A percentile compares a stretch with the other conserved stretches of the same genome.
Conservation (phyloP, 2,113 vertebrate genomes). For the Thalassoma bifasciatum region DNA sequence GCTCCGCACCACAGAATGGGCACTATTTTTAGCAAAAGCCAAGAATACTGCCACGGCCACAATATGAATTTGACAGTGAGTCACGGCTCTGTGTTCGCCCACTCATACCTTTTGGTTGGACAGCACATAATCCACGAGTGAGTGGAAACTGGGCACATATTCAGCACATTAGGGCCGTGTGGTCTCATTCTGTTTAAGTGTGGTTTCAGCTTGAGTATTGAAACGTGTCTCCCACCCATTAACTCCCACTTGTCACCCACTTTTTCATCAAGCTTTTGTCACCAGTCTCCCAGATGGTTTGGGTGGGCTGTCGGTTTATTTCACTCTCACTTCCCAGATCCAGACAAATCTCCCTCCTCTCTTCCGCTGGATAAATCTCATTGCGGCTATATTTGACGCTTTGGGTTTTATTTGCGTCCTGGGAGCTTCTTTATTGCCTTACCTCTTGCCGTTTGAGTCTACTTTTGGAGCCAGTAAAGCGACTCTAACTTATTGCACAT, state of each 20-base stretch:
- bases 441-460: conserved; percentile 34
- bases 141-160: conserved; percentile 41
- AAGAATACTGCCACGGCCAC: conserved; percentile 67
- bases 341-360: conserved; percentile 46
- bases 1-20: conserved; percentile 52
- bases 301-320: conserved; percentile 18
- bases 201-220: not conserved
- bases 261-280: conserved; percentile 37
- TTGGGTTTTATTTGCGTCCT: conserved; percentile 58
- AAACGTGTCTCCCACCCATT: conserved; percentile 19
- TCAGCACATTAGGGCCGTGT: conserved; percentile 20
- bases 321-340: conserved; percentile 22
- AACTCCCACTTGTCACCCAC: conserved; percentile 51
- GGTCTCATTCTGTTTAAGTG: not conserved
- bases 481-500: conserved; percentile 53
- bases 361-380: conserved; percentile 55
- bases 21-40: conserved; percentile 72
- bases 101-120: conserved; percentile 59
- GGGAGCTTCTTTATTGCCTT: conserved; percentile 52
- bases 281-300: conserved; percentile 34
- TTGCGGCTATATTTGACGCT: conserved; percentile 40
- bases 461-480: conserved; percentile 50
- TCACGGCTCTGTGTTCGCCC: conserved; percentile 63
- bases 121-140: conserved; percentile 46
- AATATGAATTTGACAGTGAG: conserved; percentile 71